phyloP scores from a whole-genome alignment of 2,888 invertebrate genomes.

The Torymus aiolomorphi region DNA sequence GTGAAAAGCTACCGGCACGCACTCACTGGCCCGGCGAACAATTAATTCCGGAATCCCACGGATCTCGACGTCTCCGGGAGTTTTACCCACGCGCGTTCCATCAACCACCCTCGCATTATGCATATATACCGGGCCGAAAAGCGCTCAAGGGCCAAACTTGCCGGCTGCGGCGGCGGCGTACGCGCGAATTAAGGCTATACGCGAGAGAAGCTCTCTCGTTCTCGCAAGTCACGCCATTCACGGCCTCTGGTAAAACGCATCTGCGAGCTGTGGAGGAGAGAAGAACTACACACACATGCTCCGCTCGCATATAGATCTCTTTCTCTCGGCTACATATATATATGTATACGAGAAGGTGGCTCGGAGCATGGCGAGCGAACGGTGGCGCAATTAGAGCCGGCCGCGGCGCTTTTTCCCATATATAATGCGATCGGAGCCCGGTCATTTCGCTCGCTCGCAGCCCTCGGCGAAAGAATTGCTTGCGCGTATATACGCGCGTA shows the following conservation, averaged over 20 bases:
- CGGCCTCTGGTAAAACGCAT: conserved; percentile 45
- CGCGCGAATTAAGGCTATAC: conserved; percentile 22
- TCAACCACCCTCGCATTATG: conserved; percentile 51
- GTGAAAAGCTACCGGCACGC: no score
- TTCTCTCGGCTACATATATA: neutral
- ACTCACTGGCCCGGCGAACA: conserved; percentile 10
- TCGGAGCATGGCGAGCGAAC: conserved; percentile 2
- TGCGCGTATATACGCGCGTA: neutral
- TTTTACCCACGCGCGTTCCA: conserved; percentile 34
- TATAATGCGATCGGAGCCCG: conserved; percentile 19
- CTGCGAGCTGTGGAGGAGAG: neutral
- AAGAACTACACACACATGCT: neutral
- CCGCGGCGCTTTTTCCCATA: conserved; percentile 41
- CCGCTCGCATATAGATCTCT: conserved; percentile 18
- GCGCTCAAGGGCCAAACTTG: conserved; percentile 26
- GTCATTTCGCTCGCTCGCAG: conserved; percentile 8
- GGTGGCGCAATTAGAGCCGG: conserved; percentile 45
- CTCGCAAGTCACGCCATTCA: conserved; percentile 53
- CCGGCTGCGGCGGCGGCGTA: neutral
- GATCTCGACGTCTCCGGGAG: neutral
- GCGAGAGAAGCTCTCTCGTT: conserved; percentile 40
- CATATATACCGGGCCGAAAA: conserved; percentile 10
- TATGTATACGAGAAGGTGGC: neutral
- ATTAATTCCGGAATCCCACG: conserved; percentile 51
- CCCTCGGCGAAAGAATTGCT: conserved; percentile 38